Evolutionary conservation across 1,140 invertebrate species (phyloP).

Genomic region (Drosophila parvula): DNA sequence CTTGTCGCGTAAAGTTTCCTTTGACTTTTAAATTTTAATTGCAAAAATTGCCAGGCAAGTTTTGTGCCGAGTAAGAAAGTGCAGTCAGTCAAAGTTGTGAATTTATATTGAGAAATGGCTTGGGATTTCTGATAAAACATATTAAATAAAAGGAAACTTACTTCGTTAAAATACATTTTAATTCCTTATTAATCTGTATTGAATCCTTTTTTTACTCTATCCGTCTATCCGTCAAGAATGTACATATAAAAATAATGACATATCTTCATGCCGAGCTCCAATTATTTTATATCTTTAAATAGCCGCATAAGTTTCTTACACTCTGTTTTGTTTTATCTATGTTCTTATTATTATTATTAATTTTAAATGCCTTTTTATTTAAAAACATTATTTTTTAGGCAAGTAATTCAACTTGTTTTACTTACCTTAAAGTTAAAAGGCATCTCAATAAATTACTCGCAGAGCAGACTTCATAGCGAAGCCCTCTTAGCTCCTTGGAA

Average conservation of each 20-base stretch:
- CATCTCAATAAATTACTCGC: neutral
- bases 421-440: neutral
- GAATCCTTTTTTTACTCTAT: too few relatives aligned
- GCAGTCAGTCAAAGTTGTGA: constrained; percentile 2
- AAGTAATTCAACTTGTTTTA: neutral
- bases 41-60: constrained; percentile 10
- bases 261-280: too few relatives aligned
- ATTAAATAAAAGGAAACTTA: neutral
- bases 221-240: too few relatives aligned
- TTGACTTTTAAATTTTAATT: constrained; percentile 16
- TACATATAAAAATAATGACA: too few relatives aligned
- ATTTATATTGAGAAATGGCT: neutral
- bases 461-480: neutral
- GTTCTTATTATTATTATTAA: neutral
- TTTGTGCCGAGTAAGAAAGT: neutral
- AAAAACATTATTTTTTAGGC: neutral
- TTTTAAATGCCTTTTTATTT: neutral
- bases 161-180: too few relatives aligned
- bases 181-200: too few relatives aligned
- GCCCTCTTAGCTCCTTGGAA: neutral
- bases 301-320: too few relatives aligned
- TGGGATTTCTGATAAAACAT: neutral
- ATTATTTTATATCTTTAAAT: too few relatives aligned
- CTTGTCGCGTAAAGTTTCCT: constrained; percentile 9
- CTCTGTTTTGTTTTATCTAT: too few relatives aligned